phyloP scores from a whole-genome alignment of 2,113 vertebrate genomes.

The Heterochromis multidens region DNA sequence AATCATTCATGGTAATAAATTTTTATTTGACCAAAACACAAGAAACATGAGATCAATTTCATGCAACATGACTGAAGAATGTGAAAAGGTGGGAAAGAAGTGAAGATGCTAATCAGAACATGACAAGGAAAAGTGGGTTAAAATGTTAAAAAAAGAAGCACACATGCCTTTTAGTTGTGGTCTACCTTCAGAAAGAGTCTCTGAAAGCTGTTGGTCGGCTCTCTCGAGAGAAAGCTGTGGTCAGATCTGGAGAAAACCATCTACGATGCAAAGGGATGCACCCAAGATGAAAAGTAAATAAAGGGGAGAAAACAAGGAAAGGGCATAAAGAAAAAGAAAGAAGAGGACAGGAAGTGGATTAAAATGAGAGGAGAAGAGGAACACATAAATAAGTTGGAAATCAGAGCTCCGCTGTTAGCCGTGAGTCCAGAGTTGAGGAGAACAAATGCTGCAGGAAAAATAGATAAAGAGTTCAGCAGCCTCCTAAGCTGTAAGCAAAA shows the following conservation, averaged over 20 bases:
- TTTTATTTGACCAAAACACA: not conserved
- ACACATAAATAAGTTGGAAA: not conserved
- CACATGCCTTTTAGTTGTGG: conserved; percentile 31
- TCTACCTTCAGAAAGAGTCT: conserved; percentile 91
- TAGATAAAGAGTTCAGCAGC: not conserved
- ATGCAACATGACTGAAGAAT: not conserved
- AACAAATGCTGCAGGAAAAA: not conserved
- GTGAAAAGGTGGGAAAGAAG: not conserved
- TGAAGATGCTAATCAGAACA: not conserved
- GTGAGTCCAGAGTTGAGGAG: not conserved
- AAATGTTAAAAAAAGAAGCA: conserved; percentile 11
- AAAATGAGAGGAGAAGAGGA: not conserved
- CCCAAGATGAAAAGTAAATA: not conserved
- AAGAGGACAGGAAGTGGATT: not conserved
- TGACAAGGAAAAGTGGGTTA: not conserved
- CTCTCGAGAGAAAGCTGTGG: conserved; percentile 85
- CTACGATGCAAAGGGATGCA: conserved; percentile 59
- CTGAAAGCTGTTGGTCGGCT: conserved; percentile 80
- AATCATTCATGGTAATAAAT: not conserved
- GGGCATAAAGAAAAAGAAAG: not conserved
- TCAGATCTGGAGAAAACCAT: conserved; percentile 89
- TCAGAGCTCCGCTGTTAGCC: not conserved
- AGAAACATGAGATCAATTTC: not conserved
- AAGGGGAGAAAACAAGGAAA: not conserved
- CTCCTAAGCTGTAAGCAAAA: not conserved